Conservation (phyloP, 2,797 vertebrate species). For the Muraenolepis orangiensis region DNA sequence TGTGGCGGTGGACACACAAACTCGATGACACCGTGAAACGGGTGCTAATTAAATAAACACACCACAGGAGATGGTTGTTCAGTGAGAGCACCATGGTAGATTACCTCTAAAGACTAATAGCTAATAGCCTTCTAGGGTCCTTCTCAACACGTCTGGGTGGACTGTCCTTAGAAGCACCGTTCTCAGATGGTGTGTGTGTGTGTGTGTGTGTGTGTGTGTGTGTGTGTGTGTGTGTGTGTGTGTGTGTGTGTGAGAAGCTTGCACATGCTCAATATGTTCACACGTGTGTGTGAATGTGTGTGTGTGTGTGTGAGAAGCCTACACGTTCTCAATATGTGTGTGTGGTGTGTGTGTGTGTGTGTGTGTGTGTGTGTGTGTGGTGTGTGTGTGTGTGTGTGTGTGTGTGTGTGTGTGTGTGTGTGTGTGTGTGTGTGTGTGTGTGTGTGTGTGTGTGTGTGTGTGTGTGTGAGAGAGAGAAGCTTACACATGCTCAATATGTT, state of each 20-base stretch:
- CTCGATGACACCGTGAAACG: no score
- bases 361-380: not conserved
- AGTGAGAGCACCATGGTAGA: not conserved
- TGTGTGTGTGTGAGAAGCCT: no score
- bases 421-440: conserved; percentile 24
- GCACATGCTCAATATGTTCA: not conserved
- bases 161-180: not conserved
- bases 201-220: conserved; percentile 20
- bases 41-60: no score
- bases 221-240: not conserved
- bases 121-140: no score
- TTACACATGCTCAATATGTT: not conserved
- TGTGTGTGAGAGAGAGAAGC: not conserved
- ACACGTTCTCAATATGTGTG: no score
- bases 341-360: conserved; percentile 9
- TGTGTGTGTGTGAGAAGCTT: not conserved
- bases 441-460: not conserved
- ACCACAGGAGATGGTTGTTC: not conserved
- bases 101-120: not conserved
- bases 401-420: conserved; percentile 12
- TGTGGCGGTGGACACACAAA: no score
- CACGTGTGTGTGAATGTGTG: conserved; percentile 4
- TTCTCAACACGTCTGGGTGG: not conserved
- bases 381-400: conserved; percentile 2
- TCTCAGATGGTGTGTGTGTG: not conserved